Percentiles rank a stretch among this genome's conserved stretches.
Evolutionary conservation across 2,113 vertebrate species (phyloP).

Genomic region (Diadophis punctatus): DNA sequence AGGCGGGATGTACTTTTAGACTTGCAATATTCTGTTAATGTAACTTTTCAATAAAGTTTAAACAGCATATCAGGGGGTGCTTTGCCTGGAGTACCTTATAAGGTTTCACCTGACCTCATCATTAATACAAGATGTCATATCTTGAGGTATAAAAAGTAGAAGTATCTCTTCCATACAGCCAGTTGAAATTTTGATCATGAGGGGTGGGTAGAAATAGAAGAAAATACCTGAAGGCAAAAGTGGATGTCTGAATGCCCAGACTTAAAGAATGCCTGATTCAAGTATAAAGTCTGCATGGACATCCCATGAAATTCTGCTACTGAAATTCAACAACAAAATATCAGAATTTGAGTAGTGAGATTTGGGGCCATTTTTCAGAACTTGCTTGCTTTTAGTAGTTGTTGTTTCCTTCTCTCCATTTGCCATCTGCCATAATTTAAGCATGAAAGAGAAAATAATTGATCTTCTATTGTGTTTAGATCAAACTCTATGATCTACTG

Average conservation of each 20-base stretch:
- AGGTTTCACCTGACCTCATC: not conserved
- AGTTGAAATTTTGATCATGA: not conserved
- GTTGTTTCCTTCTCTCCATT: not conserved
- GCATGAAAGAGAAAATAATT: not conserved
- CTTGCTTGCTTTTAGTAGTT: not conserved
- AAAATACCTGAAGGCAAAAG: too few relatives aligned
- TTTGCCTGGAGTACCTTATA: not conserved
- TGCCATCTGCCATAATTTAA: not conserved
- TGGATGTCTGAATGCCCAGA: not conserved
- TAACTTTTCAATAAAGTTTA: not conserved
- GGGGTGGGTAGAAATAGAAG: not conserved
- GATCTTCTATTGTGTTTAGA: not conserved
- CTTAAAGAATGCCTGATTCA: not conserved
- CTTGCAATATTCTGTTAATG: not conserved
- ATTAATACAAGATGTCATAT: not conserved
- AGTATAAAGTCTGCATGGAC: not conserved
- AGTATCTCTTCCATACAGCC: not conserved
- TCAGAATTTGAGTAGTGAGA: not conserved
- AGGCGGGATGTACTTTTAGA: not conserved
- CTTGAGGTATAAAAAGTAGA: not conserved
- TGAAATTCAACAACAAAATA: not conserved
- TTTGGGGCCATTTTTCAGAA: not conserved
- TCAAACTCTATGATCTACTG: not conserved
- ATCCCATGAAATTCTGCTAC: not conserved
- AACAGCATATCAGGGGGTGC: not conserved